These are phyloP conservation scores for Pimephales promelas DNA, from an alignment of 2,113 vertebrate genomes.

Conservation along the genomic window DNA sequence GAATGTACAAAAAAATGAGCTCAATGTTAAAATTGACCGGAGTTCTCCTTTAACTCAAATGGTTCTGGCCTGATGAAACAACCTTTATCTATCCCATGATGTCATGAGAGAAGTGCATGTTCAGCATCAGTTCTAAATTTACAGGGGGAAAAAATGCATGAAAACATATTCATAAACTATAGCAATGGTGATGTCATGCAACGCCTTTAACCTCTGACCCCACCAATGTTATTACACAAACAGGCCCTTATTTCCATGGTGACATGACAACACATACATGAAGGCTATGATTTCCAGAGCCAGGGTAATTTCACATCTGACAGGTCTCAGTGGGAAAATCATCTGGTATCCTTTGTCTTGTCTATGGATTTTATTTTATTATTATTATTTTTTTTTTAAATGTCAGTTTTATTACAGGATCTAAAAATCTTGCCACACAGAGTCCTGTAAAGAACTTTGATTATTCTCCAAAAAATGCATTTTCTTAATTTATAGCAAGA, in stretches of 20 bases:
- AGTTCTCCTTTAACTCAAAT: too few species aligned
- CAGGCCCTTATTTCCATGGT: slow-evolving; percentile 60
- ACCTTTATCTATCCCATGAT: slow-evolving; percentile 1
- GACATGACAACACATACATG: slow-evolving; percentile 57
- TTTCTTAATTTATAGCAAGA: slow-evolving; percentile 4
- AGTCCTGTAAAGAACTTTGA: neutral
- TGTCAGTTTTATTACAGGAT: slow-evolving; percentile 9
- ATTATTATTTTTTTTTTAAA: neutral
- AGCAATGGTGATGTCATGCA: slow-evolving; percentile 33
- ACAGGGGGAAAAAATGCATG: neutral
- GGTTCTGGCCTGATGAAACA: neutral
- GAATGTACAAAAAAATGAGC: too few species aligned
- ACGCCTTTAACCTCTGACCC: slow-evolving; percentile 55
- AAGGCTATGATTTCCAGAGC: slow-evolving; percentile 40
- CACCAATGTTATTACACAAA: slow-evolving; percentile 58
- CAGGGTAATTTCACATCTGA: slow-evolving; percentile 47
- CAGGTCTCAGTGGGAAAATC: slow-evolving; percentile 50
- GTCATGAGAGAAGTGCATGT: slow-evolving; percentile 19
- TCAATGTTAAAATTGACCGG: too few species aligned
- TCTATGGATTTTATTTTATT: neutral
- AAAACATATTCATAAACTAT: slow-evolving; percentile 14
- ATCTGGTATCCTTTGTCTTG: slow-evolving; percentile 9
- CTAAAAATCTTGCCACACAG: slow-evolving; percentile 12
- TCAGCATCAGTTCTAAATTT: slow-evolving; percentile 24
- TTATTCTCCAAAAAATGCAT: slow-evolving; percentile 1